Base-by-base conservation (phyloP, 2,113 vertebrate species). In the Meleagris gallopavo region DNA sequence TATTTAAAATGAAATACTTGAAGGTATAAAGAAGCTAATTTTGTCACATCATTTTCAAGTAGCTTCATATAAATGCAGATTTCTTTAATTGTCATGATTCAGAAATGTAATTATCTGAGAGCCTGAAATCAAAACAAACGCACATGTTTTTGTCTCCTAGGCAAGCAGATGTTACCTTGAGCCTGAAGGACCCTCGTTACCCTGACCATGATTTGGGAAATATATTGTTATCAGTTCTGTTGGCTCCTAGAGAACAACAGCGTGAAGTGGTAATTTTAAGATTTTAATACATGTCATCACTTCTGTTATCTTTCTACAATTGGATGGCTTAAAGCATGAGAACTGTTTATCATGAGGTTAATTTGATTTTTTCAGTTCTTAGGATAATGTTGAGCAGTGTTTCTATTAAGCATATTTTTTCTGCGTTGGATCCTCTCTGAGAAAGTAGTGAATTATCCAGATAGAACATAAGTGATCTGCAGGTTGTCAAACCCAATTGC, bases 171-270 rank as follows among this genome's bases (percentile, higher is more conserved):
- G 97, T 99, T 93, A 98, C 97, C 4, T 94, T 99, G 90, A 97
- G 98, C 86, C 97, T 99, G 91, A 99, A 99, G 94, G 99, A 99
- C 92, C 97, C 98, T 38, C 99, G 98, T 95, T 99, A 99, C 83
- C 98, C 99, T 62, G 98, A 99, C 66, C 97, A 99, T 94, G 97
- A 99, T 79, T 97, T 99, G 90, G 99, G 99, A 83, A 98, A 88
- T 75, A 98, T 99, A 95, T 97, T 99, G 17, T 93, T 99, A 12
- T 96, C 97, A 0, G 97, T 99, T 57, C 95, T 98, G 21, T 94
- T 99, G 93, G 96, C 98, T 45, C 98, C 98, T 34, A 99, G 98
- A 96, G 98, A 99, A 75, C 98, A 99, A 75, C 75, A 98, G 52
- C 98, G 82, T 91, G 99, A 99, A 91, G 93, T 83, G 96, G 99